Conservation (phyloP, 1,140 invertebrate genomes). For the Lepidotrigona ventralis region DNA sequence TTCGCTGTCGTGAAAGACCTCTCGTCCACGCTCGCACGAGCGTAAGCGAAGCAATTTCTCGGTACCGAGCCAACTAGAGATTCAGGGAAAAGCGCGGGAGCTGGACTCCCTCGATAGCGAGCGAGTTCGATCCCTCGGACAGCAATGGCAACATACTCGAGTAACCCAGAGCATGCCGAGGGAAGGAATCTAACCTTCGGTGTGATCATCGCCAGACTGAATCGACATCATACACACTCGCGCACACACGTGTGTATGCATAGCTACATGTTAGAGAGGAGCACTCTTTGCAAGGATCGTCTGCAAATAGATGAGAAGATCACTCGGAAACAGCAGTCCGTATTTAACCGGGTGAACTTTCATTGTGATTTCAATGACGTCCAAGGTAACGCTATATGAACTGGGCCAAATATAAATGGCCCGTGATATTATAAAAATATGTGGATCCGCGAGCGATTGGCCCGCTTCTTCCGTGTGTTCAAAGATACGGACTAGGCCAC, state of each 20-base stretch:
- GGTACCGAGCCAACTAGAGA: too few relatives aligned
- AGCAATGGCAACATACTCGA: not conserved
- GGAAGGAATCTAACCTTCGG: not conserved
- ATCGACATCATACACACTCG: not conserved
- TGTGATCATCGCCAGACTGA: not conserved
- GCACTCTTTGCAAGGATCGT: not conserved
- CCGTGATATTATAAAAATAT: conserved; percentile 36
- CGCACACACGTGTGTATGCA: not conserved
- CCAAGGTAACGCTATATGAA: not conserved
- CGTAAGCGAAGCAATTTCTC: not conserved
- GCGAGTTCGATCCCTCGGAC: not conserved
- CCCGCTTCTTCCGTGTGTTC: conserved; percentile 14
- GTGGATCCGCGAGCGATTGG: not conserved
- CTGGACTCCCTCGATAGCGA: not conserved
- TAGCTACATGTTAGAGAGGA: not conserved
- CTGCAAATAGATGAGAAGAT: not conserved
- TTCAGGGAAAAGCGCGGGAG: not conserved
- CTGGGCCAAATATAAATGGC: conserved; percentile 42
- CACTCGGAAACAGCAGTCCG: not conserved
- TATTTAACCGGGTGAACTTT: conserved; percentile 30
- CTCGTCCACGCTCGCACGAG: too few relatives aligned
- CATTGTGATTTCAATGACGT: conserved; percentile 38
- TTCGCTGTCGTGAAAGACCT: too few relatives aligned
- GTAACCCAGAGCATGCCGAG: not conserved
- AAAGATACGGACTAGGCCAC: conserved; percentile 28